Percentiles rank a stretch among this genome's conserved stretches.
phyloP scores from a whole-genome alignment of 2,113 vertebrate genomes.

The Pseudorectes ferrugineus region DNA sequence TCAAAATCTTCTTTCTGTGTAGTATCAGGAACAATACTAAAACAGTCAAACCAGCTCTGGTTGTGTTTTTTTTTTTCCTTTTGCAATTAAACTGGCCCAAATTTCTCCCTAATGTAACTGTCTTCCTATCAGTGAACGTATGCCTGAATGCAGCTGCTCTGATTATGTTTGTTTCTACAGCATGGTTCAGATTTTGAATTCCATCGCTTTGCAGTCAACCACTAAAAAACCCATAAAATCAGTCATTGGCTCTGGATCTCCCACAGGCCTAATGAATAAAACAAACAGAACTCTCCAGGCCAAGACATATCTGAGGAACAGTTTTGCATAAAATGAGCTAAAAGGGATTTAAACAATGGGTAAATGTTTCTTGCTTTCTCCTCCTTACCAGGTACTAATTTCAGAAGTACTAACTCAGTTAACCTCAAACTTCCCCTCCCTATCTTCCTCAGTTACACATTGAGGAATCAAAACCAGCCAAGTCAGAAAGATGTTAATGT shows the following conservation, averaged over 20 bases:
- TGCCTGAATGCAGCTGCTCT: not conserved
- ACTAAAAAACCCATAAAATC: not conserved
- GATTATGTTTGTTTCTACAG: not conserved
- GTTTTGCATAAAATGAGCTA: not conserved
- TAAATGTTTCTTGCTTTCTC: not conserved
- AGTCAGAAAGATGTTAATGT: not conserved
- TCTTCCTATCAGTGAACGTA: not conserved
- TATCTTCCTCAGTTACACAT: not conserved
- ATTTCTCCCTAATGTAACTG: not conserved
- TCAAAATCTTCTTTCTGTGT: not conserved
- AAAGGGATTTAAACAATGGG: not conserved
- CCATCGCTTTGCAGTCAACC: not conserved
- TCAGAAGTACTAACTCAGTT: not conserved
- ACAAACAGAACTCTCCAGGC: not conserved
- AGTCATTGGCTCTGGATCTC: not conserved
- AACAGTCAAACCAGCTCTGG: not conserved
- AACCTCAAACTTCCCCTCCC: not conserved
- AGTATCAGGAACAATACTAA: not conserved
- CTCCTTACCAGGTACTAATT: not conserved
- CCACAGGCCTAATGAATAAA: not conserved
- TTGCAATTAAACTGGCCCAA: not conserved
- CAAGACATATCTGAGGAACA: not conserved
- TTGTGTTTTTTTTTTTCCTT: not conserved
- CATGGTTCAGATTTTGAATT: not conserved
- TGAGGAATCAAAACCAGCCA: slow-evolving; percentile 6